A percentile compares a stretch with the other conserved stretches of the same genome.
These are phyloP conservation scores for Chlorops oryzae DNA, from an alignment of 1,140 invertebrate genomes.

Conservation along the genomic window DNA sequence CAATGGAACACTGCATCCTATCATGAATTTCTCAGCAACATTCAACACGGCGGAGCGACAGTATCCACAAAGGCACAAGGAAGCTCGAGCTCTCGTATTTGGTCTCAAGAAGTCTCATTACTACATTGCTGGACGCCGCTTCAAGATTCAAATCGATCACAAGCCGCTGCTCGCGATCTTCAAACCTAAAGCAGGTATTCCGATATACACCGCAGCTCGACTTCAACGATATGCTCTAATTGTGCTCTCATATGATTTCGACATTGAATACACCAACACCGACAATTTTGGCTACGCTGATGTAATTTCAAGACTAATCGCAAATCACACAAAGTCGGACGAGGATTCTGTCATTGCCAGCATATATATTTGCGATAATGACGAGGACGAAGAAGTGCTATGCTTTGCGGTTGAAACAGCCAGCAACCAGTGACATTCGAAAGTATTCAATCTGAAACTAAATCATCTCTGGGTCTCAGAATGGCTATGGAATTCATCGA, in stretches of 20 bases:
- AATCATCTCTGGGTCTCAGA: slow-evolving; percentile 6
- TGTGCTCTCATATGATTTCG: slow-evolving; percentile 18
- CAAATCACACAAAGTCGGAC: slow-evolving; percentile 8
- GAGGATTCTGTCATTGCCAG: neutral
- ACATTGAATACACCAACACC: slow-evolving; percentile 19
- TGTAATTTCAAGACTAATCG: too few relatives aligned
- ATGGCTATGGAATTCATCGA: neutral
- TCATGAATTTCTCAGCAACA: too few relatives aligned
- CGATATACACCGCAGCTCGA: neutral
- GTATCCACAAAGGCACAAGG: too few relatives aligned
- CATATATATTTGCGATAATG: too few relatives aligned
- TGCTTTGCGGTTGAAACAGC: too few relatives aligned
- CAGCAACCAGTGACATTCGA: too few relatives aligned
- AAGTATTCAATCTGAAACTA: neutral
- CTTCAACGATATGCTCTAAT: slow-evolving; percentile 1
- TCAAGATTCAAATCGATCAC: slow-evolving; percentile 24
- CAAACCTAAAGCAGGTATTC: slow-evolving; percentile 4
- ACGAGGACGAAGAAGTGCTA: too few relatives aligned
- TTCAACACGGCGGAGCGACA: too few relatives aligned
- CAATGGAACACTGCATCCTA: too few relatives aligned
- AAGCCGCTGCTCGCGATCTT: slow-evolving; percentile 6
- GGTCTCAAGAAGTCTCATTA: slow-evolving; percentile 40
- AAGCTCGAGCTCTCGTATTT: too few relatives aligned
- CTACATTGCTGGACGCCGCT: slow-evolving; percentile 33
- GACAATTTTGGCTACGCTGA: slow-evolving; percentile 22